Conservation (phyloP, 92 coral and sea anemone genomes). For the Palythoa caribaeorum region DNA sequence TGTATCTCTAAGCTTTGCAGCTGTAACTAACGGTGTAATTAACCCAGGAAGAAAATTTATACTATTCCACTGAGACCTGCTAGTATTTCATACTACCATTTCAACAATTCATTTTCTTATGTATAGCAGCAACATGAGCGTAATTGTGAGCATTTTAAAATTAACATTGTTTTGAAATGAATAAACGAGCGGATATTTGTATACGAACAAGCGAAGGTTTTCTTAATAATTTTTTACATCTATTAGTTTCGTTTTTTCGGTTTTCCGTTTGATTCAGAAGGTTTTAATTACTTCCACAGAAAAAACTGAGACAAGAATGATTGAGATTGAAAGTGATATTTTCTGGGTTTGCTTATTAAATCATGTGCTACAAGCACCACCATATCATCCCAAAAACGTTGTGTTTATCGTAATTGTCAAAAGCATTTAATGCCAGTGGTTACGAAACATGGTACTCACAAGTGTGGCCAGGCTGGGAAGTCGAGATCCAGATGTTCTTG, state of each 20-base stretch:
- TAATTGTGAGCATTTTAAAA: not conserved
- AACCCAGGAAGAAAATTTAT: too few relatives aligned
- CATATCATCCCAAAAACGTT: not conserved
- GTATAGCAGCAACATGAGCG: not conserved
- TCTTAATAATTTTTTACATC: not conserved
- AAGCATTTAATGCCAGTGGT: not conserved
- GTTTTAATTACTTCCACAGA: not conserved
- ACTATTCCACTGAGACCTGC: not conserved
- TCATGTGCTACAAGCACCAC: not conserved
- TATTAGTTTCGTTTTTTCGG: not conserved
- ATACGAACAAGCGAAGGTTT: not conserved
- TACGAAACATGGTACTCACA: constrained; percentile 62
- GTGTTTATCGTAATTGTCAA: not conserved
- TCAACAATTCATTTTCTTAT: too few relatives aligned
- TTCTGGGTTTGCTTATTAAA: not conserved
- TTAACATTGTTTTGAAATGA: not conserved
- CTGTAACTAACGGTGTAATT: too few relatives aligned
- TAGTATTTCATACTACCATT: too few relatives aligned
- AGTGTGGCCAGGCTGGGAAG: constrained; percentile 85
- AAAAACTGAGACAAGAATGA: not conserved
- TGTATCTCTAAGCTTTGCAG: too few relatives aligned
- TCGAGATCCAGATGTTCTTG: constrained; percentile 64
- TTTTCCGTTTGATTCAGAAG: not conserved
- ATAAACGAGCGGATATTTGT: not conserved
- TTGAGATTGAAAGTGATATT: not conserved